Conservation (phyloP, 2,888 invertebrate genomes). For the Zaprionus bogoriensis region DNA sequence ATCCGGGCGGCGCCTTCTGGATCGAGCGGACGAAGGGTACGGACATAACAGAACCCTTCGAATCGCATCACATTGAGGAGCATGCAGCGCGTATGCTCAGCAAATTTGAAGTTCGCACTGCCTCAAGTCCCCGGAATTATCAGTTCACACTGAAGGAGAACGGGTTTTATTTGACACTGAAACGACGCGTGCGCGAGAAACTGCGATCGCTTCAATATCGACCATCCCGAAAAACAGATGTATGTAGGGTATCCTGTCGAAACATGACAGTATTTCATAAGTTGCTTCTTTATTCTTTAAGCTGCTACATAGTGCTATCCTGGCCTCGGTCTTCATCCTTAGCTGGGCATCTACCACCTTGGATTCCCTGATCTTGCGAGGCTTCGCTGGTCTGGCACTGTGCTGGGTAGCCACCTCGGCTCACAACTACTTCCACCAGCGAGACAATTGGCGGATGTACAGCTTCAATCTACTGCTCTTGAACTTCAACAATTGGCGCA, state of each 20-base stretch:
- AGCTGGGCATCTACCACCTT: constrained; percentile 68
- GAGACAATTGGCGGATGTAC: constrained; percentile 90
- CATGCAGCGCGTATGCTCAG: constrained; percentile 85
- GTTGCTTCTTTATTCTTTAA: constrained; percentile 9
- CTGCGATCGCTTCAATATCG: constrained; percentile 84
- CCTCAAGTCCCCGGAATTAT: constrained; percentile 86
- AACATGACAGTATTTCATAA: neutral
- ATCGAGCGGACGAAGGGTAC: constrained; percentile 88
- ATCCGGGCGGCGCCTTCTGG: constrained; percentile 94
- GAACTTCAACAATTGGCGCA: constrained; percentile 87
- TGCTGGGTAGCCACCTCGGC: constrained; percentile 85
- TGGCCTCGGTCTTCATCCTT: constrained; percentile 69
- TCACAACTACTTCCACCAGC: constrained; percentile 91
- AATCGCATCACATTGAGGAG: constrained; percentile 87
- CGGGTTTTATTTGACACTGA: constrained; percentile 89
- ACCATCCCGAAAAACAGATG: constrained; percentile 67
- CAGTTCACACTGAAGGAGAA: constrained; percentile 88
- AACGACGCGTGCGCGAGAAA: constrained; percentile 84
- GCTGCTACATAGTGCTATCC: constrained; percentile 62
- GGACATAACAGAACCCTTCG: constrained; percentile 91
- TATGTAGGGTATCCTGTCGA: constrained; percentile 27
- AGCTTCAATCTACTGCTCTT: constrained; percentile 88
- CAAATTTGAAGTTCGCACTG: constrained; percentile 87
- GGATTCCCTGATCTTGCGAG: constrained; percentile 63
- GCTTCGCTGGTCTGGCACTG: constrained; percentile 85